Evolutionary conservation across 1,140 invertebrate genomes (phyloP), one percentile per base, ranked within the genome.

Genomic region (Bombus fervidus): DNA sequence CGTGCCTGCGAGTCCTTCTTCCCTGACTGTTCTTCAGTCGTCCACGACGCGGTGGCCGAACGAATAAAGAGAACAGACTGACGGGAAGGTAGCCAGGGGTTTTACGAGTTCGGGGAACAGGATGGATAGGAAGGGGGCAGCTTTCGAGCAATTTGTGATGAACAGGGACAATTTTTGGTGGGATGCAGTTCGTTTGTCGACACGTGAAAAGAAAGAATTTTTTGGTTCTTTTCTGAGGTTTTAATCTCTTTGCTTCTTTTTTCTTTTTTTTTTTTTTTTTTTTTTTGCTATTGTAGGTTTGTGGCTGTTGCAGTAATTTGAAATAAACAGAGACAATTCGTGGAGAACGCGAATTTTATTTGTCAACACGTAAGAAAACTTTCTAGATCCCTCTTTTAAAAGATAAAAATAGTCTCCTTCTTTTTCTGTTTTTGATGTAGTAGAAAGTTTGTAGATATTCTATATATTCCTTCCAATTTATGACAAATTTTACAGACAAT

Each of bases 101-200:
- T 90, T 90, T 88, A 90, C 86, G 81, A 88, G 89, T 91, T 90
- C 89, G 88, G 64, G 79, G 89, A 90, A 90, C 73, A 13, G 53
- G 41, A 66, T 13, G 57, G 34, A 77, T n/a, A 76, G 31, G 15
- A 47, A 47, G 43, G 31, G 37, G 39, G 34, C 77, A 43, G 72
- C 22, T 68, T 79, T 82, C 62, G 77, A 64, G 64, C 25, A 83
- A 83, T 53, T 47, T 13, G 18, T 39, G 73, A 64, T 81, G 71
- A 81, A 75, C 41, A 18, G 37, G 18, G 69, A 47, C 69, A 18
- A 68, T 79, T 34, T 78, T 77, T 59, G 15, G 28, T 3, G n/a
- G 8, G 15, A 9, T 12, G 22, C 34, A 76, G 31, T 75, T 75
- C 31, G 43, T 75, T 75, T 28, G 25, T 18, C 47, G 22, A 57